phyloP scores from a whole-genome alignment of 2,888 invertebrate species.

The Cantharis flavilabris region DNA sequence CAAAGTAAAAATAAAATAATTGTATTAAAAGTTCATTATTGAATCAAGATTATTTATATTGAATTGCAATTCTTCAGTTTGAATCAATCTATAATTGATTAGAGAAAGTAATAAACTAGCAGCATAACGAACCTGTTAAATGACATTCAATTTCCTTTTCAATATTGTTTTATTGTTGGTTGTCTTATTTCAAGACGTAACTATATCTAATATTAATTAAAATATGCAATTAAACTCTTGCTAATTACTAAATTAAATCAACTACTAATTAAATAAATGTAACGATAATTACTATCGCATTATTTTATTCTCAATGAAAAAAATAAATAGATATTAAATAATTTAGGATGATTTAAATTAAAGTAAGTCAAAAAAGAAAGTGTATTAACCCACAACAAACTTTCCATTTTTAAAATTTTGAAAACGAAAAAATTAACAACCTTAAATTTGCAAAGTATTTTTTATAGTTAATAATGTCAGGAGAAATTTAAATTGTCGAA shows the following conservation, averaged over 20 bases:
- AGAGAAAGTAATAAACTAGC: constrained; percentile 20
- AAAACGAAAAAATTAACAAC: background rate
- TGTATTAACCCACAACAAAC: background rate
- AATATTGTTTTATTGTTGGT: constrained; percentile 11
- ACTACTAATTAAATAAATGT: background rate
- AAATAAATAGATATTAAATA: background rate
- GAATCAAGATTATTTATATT: background rate
- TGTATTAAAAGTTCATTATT: background rate
- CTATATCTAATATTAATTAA: background rate
- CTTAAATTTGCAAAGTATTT: too few relatives aligned
- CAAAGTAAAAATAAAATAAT: background rate
- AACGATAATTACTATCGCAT: background rate
- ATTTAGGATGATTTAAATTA: too few relatives aligned
- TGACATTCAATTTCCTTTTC: constrained; percentile 22
- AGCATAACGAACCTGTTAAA: constrained; percentile 14
- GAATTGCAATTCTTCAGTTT: background rate
- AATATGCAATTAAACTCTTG: background rate
- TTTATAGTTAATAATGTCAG: background rate
- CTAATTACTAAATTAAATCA: background rate
- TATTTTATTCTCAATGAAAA: background rate
- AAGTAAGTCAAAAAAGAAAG: background rate
- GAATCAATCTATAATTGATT: constrained; percentile 8
- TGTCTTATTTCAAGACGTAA: background rate
- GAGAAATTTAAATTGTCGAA: background rate
- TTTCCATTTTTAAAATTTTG: background rate